Percentiles rank a stretch among this genome's conserved stretches.
These are phyloP conservation scores for Conus ventricosus DNA, from an alignment of 1,140 invertebrate genomes.

Conservation along the genomic window DNA sequence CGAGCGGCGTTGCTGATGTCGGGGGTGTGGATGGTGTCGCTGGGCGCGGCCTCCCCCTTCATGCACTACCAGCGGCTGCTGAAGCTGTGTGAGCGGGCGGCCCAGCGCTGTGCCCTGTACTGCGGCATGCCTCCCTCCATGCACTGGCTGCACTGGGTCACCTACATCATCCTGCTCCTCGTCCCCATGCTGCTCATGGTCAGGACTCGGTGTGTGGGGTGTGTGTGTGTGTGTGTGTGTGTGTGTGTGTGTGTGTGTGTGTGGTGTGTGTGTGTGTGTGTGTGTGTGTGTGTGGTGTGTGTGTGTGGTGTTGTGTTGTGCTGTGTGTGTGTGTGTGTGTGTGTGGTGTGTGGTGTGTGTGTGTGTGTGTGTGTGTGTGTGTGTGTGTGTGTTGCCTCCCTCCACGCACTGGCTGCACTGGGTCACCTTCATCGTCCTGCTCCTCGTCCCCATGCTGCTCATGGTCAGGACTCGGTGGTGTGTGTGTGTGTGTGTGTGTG, in stretches of 20 bases:
- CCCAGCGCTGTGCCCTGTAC: neutral
- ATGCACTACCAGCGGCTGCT: constrained; percentile 49
- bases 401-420: no score
- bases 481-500: no score
- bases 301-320: neutral
- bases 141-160: constrained; percentile 31
- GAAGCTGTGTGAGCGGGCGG: constrained; percentile 6
- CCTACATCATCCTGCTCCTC: constrained; percentile 14
- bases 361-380: no score
- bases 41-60: constrained; percentile 76
- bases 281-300: no score
- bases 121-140: constrained; percentile 11
- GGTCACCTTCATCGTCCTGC: no score
- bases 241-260: no score
- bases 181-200: constrained; percentile 23
- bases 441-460: no score
- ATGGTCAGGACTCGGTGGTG: no score
- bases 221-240: neutral
- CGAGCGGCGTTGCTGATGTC: constrained; percentile 90
- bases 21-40: constrained; percentile 91
- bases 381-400: no score
- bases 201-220: neutral
- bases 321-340: neutral
- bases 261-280: no score
- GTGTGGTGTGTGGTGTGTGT: no score